Conservation (phyloP, 1,140 invertebrate genomes). For the Drosophila sturtevanti region DNA sequence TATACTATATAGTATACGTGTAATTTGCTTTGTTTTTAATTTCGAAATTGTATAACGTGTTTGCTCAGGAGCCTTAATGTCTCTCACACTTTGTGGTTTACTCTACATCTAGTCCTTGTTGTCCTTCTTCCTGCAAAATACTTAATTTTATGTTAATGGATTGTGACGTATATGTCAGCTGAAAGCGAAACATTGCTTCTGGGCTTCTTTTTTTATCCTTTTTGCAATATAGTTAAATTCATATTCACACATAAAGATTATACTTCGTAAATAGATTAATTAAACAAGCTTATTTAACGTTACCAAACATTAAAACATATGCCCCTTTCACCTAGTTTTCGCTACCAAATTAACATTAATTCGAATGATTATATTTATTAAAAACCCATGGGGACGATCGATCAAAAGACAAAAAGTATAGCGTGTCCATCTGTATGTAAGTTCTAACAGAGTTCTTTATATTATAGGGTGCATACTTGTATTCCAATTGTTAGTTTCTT, state of each 20-base stretch:
- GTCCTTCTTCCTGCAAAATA: slow-evolving; percentile 12
- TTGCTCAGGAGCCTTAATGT: slow-evolving; percentile 35
- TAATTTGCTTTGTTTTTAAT: slow-evolving; percentile 60
- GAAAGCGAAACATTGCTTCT: too few species aligned
- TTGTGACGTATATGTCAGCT: slow-evolving; percentile 26
- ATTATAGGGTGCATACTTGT: slow-evolving; percentile 19
- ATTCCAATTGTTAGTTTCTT: slow-evolving; percentile 7
- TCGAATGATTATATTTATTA: neutral
- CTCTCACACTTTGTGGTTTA: neutral
- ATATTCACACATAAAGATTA: too few species aligned
- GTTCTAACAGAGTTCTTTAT: slow-evolving; percentile 17
- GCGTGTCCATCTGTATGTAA: neutral
- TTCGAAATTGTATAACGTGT: slow-evolving; percentile 70
- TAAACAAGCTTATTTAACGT: neutral
- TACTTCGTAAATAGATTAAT: neutral
- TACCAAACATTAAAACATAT: too few species aligned
- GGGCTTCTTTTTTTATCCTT: too few species aligned
- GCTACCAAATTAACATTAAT: neutral
- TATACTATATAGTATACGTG: neutral
- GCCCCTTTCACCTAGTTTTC: too few species aligned
- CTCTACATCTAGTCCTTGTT: neutral
- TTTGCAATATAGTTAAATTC: too few species aligned
- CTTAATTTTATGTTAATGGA: slow-evolving; percentile 62
- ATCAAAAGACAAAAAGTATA: neutral
- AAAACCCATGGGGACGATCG: neutral